Base-by-base conservation (phyloP, 2,797 vertebrate genomes). In the Neostethus bicornis region DNA sequence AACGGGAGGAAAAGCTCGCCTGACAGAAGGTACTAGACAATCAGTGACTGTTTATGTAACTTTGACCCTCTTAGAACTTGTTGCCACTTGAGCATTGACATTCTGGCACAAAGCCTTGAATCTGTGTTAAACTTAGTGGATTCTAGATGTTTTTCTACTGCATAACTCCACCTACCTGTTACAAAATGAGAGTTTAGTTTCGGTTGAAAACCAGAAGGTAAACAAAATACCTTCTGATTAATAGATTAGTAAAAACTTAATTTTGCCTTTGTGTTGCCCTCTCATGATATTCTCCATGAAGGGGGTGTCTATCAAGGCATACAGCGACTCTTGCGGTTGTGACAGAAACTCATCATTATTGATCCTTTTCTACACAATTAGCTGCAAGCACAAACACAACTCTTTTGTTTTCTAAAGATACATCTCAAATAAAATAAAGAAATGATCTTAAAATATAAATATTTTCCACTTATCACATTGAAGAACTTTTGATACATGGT, bases 1-100 rank as follows among this genome's bases (percentile, higher is more conserved):
- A 1, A 98, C 95, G 1, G 95, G 95, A 79, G 96, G 96, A 47
- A 98, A 98, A 87, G 96, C 96, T 57, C 94, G 95, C 47, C 95
- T 98, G 46, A 97, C 96, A 90, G 96, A 98, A 94, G 95, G 96
- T 96, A 81, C 20, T 5, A 37, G 31, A 37, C n/a, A 16, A 16
- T 34, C 34, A n/a, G 34, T 13, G 16, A 34, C 34, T 16, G 6
- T 37, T 37, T 16, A 13, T 14, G 13, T 4, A 16, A 16, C 16
- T 32, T 32, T 1, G 14, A 12, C 11, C 5, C 13, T 5, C 13
- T 13, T 32, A 11, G 29, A 31, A 8, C 26, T 28, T 28, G 28
- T 28, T 8, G 2, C 2, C 26, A 28, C 26, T 9, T 28, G 28
- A 28, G 26, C 26, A 28, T 6, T 28, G 6, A 28, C 26, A 23